phyloP scores from a whole-genome alignment of 2,888 invertebrate species.

The Tanytarsus gracilentus region DNA sequence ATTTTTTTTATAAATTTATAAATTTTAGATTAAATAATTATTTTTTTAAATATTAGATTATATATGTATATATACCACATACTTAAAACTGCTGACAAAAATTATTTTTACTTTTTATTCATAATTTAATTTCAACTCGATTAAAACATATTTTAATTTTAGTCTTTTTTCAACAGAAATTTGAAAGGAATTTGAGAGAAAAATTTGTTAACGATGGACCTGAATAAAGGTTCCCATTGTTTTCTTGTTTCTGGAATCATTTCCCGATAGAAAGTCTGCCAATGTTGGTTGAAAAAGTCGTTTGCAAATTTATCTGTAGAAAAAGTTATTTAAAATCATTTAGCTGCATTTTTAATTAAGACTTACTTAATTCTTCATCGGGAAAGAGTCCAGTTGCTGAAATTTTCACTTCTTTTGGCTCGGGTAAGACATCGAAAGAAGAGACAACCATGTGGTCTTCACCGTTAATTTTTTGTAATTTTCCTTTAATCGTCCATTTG shows the following conservation, averaged over 20 bases:
- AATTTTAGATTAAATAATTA: too few species aligned
- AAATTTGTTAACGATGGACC: conserved; percentile 38
- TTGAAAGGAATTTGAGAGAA: conserved; percentile 39
- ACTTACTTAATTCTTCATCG: conserved; percentile 58
- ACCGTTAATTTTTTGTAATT: conserved; percentile 47
- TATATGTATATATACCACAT: too few species aligned
- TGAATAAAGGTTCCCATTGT: conserved; percentile 39
- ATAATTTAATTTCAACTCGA: background rate
- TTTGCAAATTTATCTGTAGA: conserved; percentile 43
- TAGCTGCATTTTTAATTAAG: background rate
- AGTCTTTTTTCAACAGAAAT: conserved; percentile 30
- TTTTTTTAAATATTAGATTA: too few species aligned
- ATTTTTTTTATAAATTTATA: too few species aligned
- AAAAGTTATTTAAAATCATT: conserved; percentile 30
- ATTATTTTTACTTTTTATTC: background rate
- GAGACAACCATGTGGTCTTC: conserved; percentile 50
- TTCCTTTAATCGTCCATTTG: conserved; percentile 40
- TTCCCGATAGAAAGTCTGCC: conserved; percentile 46
- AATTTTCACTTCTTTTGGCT: conserved; percentile 53
- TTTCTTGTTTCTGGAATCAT: conserved; percentile 44
- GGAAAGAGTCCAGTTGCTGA: conserved; percentile 51
- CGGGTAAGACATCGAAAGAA: conserved; percentile 53
- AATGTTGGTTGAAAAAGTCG: conserved; percentile 49
- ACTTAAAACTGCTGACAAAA: background rate
- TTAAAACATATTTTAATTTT: conserved; percentile 20